These are phyloP conservation scores for Harpagoxenus sublaevis DNA, from an alignment of 2,888 invertebrate species.

Conservation along the genomic window DNA sequence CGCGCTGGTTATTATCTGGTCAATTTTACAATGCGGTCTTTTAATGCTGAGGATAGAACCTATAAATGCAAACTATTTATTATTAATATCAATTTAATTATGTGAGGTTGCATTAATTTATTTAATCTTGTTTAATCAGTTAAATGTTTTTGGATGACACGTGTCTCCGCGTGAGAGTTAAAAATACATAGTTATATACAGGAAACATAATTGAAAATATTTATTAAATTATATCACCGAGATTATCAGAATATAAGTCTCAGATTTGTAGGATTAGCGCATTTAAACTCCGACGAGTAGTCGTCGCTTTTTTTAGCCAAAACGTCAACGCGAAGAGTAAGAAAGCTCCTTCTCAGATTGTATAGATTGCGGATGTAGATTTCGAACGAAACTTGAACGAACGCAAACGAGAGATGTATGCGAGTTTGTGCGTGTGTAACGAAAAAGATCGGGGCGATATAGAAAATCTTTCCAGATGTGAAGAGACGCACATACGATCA, in stretches of 20 bases:
- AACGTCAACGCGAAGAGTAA: not conserved
- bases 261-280: not conserved
- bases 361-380: not conserved
- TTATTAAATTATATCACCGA: not conserved
- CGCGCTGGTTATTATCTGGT: not conserved
- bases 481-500: slow-evolving; percentile 86
- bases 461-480: slow-evolving; percentile 77
- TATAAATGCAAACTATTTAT: not conserved
- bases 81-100: not conserved
- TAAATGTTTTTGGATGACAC: not conserved
- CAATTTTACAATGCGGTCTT: not conserved
- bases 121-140: not conserved
- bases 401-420: not conserved
- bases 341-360: not conserved
- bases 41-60: not conserved
- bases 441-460: slow-evolving; percentile 44
- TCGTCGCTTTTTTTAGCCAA: not conserved
- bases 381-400: not conserved
- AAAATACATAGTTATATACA: not conserved
- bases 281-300: not conserved
- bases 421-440: slow-evolving; percentile 1
- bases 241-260: not conserved
- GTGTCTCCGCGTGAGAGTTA: not conserved
- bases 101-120: not conserved
- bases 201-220: not conserved